Evolutionary conservation across 2,888 invertebrate genomes (phyloP).

Genomic region (Hirtodrosophila duncani): DNA sequence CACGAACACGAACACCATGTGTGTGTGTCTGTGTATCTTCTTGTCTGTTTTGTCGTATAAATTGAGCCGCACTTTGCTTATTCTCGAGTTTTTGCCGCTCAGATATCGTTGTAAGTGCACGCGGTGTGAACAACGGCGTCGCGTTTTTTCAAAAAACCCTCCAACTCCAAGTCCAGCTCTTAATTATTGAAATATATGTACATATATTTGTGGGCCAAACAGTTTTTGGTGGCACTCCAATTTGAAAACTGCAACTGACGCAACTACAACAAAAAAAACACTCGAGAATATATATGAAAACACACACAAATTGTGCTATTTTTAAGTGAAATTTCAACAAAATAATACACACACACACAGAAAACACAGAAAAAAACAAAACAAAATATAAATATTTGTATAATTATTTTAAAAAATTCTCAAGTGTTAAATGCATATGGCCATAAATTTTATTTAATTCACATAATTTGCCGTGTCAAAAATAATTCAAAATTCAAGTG

Average conservation of each 20-base stretch:
- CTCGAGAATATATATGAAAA: slow-evolving; percentile 13
- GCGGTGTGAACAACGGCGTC: slow-evolving; percentile 47
- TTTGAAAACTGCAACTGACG: too few species aligned
- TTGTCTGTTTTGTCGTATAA: slow-evolving; percentile 69
- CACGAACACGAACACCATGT: slow-evolving; percentile 12
- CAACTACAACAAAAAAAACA: slow-evolving; percentile 1
- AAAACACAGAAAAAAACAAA: slow-evolving; percentile 12
- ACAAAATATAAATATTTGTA: background rate
- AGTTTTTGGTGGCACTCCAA: too few species aligned
- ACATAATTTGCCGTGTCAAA: too few species aligned
- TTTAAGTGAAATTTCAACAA: slow-evolving; percentile 34
- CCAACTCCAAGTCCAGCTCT: too few species aligned
- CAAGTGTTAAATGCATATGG: slow-evolving; percentile 8
- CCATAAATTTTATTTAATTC: too few species aligned
- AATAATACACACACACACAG: slow-evolving; percentile 1
- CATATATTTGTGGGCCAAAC: too few species aligned
- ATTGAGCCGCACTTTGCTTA: slow-evolving; percentile 73
- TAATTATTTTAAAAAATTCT: slow-evolving; percentile 12
- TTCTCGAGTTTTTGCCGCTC: slow-evolving; percentile 72
- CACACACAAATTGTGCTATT: slow-evolving; percentile 38
- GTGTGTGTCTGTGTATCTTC: slow-evolving; percentile 55
- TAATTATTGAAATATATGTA: too few species aligned
- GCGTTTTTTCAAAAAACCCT: slow-evolving; percentile 20
- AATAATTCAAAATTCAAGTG: too few species aligned
- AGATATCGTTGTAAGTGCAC: slow-evolving; percentile 69